These are phyloP conservation scores for Callyntrura guangdongensis DNA, from an alignment of 2,888 invertebrate genomes.

Conservation along the genomic window DNA sequence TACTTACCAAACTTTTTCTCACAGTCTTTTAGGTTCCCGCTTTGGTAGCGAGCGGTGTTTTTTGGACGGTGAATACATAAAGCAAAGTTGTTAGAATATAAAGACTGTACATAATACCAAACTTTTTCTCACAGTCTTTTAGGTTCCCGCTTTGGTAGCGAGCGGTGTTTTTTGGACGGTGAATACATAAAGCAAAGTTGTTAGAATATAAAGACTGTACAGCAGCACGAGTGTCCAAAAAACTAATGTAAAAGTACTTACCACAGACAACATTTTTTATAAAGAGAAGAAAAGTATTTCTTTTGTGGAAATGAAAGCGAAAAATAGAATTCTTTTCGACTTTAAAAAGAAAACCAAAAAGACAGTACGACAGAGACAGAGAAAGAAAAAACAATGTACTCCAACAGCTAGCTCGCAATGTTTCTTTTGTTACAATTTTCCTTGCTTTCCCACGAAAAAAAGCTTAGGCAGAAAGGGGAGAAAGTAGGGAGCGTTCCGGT, in stretches of 20 bases:
- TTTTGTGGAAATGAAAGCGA: constrained; percentile 2
- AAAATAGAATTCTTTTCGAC: constrained; percentile 8
- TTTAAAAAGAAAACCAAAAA: background rate
- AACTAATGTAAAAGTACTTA: constrained; percentile 49
- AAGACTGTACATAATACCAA: background rate
- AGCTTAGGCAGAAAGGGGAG: background rate
- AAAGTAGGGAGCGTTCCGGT: background rate
- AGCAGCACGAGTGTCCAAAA: background rate
- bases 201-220: constrained; percentile 11
- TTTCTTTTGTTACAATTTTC: background rate
- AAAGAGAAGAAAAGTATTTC: constrained; percentile 2
- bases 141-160: background rate
- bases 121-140: constrained; percentile 32
- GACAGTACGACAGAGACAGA: background rate
- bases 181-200: background rate
- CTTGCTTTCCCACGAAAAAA: background rate
- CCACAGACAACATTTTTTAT: constrained; percentile 46
- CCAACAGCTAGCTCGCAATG: background rate
- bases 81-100: background rate
- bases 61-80: background rate
- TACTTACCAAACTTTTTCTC: constrained; percentile 32
- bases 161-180: background rate
- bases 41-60: background rate
- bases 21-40: constrained; percentile 14
- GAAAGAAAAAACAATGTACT: background rate